Conservation (phyloP, 1,140 invertebrate genomes). For the Drosophila orena region DNA sequence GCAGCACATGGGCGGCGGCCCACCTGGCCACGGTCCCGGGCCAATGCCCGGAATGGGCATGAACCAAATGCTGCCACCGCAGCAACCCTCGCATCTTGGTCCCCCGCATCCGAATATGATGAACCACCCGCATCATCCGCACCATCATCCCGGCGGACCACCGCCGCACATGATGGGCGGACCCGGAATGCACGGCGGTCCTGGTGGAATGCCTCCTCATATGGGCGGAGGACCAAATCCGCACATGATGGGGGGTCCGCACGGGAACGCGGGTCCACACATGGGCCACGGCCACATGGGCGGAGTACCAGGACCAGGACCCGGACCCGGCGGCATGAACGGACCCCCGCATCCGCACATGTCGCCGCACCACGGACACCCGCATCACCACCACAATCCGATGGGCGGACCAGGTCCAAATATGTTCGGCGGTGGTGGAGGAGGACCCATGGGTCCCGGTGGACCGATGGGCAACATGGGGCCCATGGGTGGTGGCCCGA, state of each 20-base stretch:
- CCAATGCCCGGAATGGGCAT: conserved; percentile 73
- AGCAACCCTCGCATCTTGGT: conserved; percentile 70
- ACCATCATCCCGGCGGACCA: conserved; percentile 66
- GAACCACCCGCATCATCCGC: conserved; percentile 70
- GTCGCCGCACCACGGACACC: conserved; percentile 62
- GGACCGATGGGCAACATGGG: conserved; percentile 77
- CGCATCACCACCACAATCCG: conserved; percentile 70
- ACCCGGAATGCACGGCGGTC: conserved; percentile 65
- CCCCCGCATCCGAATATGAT: conserved; percentile 73
- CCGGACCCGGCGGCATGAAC: conserved; percentile 69
- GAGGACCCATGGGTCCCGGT: conserved; percentile 63
- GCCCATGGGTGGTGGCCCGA: conserved; percentile 54
- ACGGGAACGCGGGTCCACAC: conserved; percentile 66
- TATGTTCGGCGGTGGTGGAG: conserved; percentile 41
- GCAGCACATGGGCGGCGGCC: conserved; percentile 65
- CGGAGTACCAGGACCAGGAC: conserved; percentile 67
- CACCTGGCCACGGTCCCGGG: conserved; percentile 58
- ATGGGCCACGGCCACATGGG: conserved; percentile 81
- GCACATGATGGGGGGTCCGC: conserved; percentile 73
- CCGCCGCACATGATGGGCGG: conserved; percentile 73
- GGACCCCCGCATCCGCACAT: conserved; percentile 67
- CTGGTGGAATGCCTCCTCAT: conserved; percentile 69
- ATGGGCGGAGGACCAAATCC: conserved; percentile 71
- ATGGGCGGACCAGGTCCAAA: conserved; percentile 50
- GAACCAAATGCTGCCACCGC: conserved; percentile 81